A percentile compares a stretch with the other conserved stretches of the same genome.
Conservation (phyloP, 2,888 invertebrate species). For the Autographa gamma region DNA sequence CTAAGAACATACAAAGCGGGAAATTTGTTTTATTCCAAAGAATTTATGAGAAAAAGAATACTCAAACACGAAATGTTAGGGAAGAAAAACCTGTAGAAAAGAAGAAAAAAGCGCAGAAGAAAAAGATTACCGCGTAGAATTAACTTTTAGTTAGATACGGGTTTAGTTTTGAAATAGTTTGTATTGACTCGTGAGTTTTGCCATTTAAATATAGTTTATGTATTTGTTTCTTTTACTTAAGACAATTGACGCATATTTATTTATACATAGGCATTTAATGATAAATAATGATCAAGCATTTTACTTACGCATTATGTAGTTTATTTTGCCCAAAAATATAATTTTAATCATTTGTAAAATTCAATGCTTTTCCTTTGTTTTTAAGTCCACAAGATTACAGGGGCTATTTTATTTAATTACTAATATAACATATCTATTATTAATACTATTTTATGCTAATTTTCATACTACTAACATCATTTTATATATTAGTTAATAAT, state of each 20-base stretch:
- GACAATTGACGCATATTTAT: neutral
- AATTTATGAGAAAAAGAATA: slow-evolving; percentile 77
- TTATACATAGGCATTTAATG: neutral
- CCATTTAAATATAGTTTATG: neutral
- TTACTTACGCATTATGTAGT: too few species aligned
- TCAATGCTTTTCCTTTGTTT: too few species aligned
- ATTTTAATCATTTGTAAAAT: too few species aligned
- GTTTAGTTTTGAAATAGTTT: slow-evolving; percentile 30
- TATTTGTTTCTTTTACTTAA: neutral
- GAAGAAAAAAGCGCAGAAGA: slow-evolving; percentile 63
- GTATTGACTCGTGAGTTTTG: neutral
- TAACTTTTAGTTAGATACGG: slow-evolving; percentile 27
- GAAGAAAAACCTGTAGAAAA: slow-evolving; percentile 26
- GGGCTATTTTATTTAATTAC: too few species aligned
- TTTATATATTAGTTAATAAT: too few species aligned
- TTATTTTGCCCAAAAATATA: too few species aligned
- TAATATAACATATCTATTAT: too few species aligned
- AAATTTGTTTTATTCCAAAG: slow-evolving; percentile 84
- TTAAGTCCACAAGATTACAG: too few species aligned
- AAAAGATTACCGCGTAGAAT: slow-evolving; percentile 68
- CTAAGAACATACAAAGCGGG: slow-evolving; percentile 78
- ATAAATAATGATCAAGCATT: neutral
- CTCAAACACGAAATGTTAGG: neutral
- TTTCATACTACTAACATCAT: too few species aligned
- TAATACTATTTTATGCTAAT: too few species aligned